Evolutionary conservation across 2,797 vertebrate species (phyloP).

Genomic region (Fratercula arctica): DNA sequence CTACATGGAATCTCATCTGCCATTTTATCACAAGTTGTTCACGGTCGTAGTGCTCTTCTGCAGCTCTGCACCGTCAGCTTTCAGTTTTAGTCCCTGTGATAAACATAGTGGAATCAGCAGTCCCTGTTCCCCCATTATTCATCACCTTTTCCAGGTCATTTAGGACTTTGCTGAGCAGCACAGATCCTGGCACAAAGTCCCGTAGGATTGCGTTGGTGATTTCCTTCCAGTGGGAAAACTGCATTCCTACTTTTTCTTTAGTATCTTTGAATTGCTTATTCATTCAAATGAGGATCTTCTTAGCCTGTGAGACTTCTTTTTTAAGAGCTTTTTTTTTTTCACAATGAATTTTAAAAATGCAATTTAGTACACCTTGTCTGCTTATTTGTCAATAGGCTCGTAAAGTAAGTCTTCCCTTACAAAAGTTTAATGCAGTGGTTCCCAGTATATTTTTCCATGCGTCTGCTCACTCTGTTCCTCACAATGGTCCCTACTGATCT

Average conservation of each 20-base stretch:
- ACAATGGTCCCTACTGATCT: not conserved
- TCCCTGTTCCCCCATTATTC: conserved; percentile 17
- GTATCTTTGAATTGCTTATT: not conserved
- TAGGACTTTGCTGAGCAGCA: conserved; percentile 42
- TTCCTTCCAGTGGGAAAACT: not conserved
- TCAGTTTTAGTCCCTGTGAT: conserved; percentile 14
- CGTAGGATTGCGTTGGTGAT: not conserved
- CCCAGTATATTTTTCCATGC: not conserved
- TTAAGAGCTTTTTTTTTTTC: not conserved
- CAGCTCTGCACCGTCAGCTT: conserved; percentile 41
- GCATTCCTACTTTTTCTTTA: not conserved
- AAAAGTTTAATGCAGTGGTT: not conserved
- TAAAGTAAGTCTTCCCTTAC: not conserved
- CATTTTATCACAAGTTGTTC: not conserved
- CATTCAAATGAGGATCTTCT: not conserved
- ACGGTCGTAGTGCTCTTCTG: not conserved
- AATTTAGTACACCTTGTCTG: not conserved
- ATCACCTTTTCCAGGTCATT: conserved; percentile 51
- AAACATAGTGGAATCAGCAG: conserved; percentile 37
- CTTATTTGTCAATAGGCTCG: not conserved
- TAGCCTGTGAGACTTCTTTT: not conserved
- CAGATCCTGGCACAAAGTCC: not conserved
- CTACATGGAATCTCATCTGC: not conserved
- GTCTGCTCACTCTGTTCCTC: not conserved
- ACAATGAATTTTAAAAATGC: not conserved